Percentiles rank a stretch among this genome's conserved stretches.
These are phyloP conservation scores for Elysia crispata DNA, from an alignment of 2,888 invertebrate genomes.

Conservation along the genomic window DNA sequence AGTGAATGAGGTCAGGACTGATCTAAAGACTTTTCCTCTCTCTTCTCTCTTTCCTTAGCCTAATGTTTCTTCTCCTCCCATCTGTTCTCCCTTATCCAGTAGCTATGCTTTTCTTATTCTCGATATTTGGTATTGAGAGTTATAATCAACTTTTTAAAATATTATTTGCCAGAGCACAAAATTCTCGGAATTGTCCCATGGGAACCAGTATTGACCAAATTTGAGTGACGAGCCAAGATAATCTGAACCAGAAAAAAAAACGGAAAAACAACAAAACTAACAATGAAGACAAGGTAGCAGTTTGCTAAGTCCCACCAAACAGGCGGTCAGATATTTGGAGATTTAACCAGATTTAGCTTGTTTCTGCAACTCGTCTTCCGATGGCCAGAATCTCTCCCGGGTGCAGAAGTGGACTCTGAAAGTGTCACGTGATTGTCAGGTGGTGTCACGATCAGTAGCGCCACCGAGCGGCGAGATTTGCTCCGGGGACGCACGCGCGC, in stretches of 20 bases:
- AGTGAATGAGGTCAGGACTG: too few relatives aligned
- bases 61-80: too few relatives aligned
- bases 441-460: conserved; percentile 47
- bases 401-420: conserved; percentile 11
- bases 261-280: neutral
- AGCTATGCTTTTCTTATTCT: too few relatives aligned
- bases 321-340: neutral
- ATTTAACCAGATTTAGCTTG: conserved; percentile 7
- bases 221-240: too few relatives aligned
- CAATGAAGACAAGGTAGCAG: neutral
- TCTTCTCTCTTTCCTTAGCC: too few relatives aligned
- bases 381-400: conserved; percentile 28
- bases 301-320: neutral
- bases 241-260: conserved; percentile 6
- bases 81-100: too few relatives aligned
- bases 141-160: too few relatives aligned
- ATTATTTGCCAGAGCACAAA: too few relatives aligned
- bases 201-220: too few relatives aligned
- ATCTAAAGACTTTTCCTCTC: too few relatives aligned
- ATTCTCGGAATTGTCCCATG: too few relatives aligned
- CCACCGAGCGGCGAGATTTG: conserved; percentile 42
- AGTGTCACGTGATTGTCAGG: conserved; percentile 11
- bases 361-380: conserved; percentile 14
- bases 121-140: too few relatives aligned
- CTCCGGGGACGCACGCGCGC: conserved; percentile 30